Evolutionary conservation across 2,888 invertebrate genomes (phyloP).

Genomic region (Schrankia costaestrigalis): DNA sequence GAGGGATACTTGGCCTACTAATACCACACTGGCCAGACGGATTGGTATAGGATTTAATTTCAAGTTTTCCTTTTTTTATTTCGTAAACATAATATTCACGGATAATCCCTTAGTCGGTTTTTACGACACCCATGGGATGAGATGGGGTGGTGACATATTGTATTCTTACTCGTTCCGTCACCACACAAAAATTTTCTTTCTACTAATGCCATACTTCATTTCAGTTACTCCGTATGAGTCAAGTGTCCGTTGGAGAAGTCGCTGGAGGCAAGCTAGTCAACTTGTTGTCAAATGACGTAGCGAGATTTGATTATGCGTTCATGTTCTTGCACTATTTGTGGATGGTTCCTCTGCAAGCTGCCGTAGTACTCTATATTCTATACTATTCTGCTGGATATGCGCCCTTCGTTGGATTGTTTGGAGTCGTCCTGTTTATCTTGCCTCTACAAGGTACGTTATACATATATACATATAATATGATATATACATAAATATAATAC

Average conservation of each 20-base stretch:
- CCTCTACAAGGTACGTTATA: constrained; percentile 66
- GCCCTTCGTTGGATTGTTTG: constrained; percentile 63
- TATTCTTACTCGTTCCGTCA: too few relatives aligned
- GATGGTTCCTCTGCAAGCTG: constrained; percentile 87
- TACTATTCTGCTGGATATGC: constrained; percentile 58
- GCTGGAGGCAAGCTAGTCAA: constrained; percentile 89
- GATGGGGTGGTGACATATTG: too few relatives aligned
- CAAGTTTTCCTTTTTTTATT: too few relatives aligned
- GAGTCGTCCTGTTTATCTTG: constrained; percentile 79
- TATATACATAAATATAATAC: background rate
- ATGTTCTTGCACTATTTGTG: constrained; percentile 88
- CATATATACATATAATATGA: background rate
- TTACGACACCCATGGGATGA: too few relatives aligned
- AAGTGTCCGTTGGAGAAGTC: constrained; percentile 84
- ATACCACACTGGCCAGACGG: too few relatives aligned
- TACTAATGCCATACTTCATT: too few relatives aligned
- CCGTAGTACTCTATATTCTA: constrained; percentile 71
- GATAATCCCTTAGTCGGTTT: too few relatives aligned
- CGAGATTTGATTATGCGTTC: constrained; percentile 87
- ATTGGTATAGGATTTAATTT: too few relatives aligned
- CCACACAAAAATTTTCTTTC: too few relatives aligned
- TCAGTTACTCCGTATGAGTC: constrained; percentile 86
- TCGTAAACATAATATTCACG: too few relatives aligned
- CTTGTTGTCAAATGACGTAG: constrained; percentile 90
- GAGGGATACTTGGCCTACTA: too few relatives aligned